These are phyloP conservation scores for Gopherus flavomarginatus DNA, from an alignment of 2,113 vertebrate genomes.

Conservation along the genomic window DNA sequence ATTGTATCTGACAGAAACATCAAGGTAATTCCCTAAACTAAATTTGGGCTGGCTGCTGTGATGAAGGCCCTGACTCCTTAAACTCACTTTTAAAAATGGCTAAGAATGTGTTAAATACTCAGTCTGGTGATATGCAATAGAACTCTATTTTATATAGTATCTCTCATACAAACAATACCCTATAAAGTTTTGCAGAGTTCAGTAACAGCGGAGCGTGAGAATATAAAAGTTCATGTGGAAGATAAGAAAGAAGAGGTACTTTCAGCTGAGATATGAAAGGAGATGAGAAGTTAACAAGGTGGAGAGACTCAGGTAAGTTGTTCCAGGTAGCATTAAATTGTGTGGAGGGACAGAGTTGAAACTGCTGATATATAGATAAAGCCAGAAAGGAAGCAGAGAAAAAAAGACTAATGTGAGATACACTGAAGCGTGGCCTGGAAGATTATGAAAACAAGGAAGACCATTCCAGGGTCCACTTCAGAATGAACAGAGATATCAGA, in stretches of 20 bases:
- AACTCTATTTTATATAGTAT: neutral
- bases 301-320: neutral
- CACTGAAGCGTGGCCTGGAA: neutral
- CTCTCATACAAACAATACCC: fast-evolving
- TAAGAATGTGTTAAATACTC: neutral
- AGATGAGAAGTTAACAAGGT: neutral
- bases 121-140: neutral
- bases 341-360: neutral
- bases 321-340: neutral
- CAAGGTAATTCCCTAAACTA: neutral
- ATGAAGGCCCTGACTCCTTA: neutral
- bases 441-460: neutral
- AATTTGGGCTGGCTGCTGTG: neutral
- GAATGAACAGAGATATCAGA: neutral
- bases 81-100: neutral
- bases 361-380: neutral
- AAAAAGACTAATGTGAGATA: neutral
- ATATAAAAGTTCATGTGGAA: fast-evolving
- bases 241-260: neutral
- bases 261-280: neutral
- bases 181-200: neutral
- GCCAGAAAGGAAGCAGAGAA: neutral
- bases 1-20: neutral
- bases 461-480: neutral
- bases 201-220: neutral